These are phyloP conservation scores for Tenthredo amoena DNA, from an alignment of 2,888 invertebrate species.

Conservation along the genomic window DNA sequence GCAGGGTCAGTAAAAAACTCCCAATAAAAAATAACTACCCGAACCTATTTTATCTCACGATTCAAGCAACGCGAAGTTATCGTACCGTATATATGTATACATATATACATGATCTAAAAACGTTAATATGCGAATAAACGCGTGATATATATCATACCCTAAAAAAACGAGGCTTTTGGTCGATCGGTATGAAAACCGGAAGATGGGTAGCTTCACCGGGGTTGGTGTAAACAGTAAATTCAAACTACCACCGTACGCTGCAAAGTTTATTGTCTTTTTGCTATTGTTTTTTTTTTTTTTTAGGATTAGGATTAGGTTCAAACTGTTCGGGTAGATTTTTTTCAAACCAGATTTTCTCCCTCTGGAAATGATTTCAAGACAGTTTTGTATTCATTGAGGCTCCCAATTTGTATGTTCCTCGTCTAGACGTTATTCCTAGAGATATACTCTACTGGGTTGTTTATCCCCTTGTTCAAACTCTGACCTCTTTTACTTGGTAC, in stretches of 20 bases:
- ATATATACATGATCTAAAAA: constrained; percentile 4
- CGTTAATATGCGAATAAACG: constrained; percentile 36
- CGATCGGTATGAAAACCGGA: constrained; percentile 18
- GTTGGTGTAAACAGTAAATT: constrained; percentile 22
- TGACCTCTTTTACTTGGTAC: constrained; percentile 17
- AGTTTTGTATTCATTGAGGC: neutral
- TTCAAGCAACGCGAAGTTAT: constrained; percentile 33
- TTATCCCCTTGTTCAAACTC: constrained; percentile 14
- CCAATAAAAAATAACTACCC: constrained; percentile 7
- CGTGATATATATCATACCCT: constrained; percentile 27
- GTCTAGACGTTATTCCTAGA: neutral
- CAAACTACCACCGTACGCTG: neutral
- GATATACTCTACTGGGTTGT: neutral
- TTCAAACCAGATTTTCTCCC: neutral
- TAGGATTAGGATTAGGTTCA: neutral
- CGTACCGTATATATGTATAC: neutral
- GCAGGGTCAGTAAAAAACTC: constrained; percentile 3
- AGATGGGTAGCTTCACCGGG: neutral
- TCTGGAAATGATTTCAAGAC: neutral
- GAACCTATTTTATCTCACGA: constrained; percentile 32
- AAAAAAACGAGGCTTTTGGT: constrained; percentile 18
- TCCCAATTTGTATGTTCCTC: constrained; percentile 4
- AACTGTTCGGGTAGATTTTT: neutral
- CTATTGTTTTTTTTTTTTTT: neutral
- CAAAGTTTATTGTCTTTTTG: neutral